These are phyloP conservation scores for Oscheius sp. DNA, from an alignment of 2,888 invertebrate genomes.

Conservation along the genomic window DNA sequence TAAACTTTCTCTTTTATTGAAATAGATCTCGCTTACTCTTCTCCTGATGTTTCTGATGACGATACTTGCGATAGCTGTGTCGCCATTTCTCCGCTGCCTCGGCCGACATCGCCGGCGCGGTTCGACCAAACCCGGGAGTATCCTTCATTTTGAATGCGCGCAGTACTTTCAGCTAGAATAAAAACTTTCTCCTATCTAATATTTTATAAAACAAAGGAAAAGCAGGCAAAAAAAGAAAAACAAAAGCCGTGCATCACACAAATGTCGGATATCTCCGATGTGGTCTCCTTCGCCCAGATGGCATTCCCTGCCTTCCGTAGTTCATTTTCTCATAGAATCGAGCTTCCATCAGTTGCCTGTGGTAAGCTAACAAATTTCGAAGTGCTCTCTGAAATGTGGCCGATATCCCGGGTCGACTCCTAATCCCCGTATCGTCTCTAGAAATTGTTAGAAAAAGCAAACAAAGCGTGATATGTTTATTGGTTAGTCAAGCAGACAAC, in stretches of 20 bases:
- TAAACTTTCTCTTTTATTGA: slow-evolving; percentile 12
- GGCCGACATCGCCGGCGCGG: slow-evolving; percentile 71
- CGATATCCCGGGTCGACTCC: too few species aligned
- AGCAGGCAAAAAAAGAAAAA: slow-evolving; percentile 22
- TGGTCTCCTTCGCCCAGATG: too few species aligned
- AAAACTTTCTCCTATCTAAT: not conserved
- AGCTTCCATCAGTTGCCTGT: too few species aligned
- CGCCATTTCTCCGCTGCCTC: slow-evolving; percentile 72
- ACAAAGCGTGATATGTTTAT: not conserved
- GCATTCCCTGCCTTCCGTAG: too few species aligned
- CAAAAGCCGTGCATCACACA: not conserved
- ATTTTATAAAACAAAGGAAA: not conserved
- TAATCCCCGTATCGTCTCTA: not conserved
- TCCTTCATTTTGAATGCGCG: slow-evolving; percentile 58
- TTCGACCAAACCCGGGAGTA: slow-evolving; percentile 60
- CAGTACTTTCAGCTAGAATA: slow-evolving; percentile 55
- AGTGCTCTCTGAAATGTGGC: too few species aligned
- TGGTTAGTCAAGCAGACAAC: not conserved
- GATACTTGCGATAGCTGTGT: slow-evolving; percentile 68
- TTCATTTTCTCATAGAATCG: too few species aligned
- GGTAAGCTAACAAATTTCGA: too few species aligned
- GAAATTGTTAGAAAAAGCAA: not conserved
- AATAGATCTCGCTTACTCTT: slow-evolving; percentile 49
- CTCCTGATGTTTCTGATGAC: slow-evolving; percentile 69
- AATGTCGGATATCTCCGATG: too few species aligned